phyloP scores from a whole-genome alignment of 2,888 invertebrate species.

The Protonemura montana region DNA sequence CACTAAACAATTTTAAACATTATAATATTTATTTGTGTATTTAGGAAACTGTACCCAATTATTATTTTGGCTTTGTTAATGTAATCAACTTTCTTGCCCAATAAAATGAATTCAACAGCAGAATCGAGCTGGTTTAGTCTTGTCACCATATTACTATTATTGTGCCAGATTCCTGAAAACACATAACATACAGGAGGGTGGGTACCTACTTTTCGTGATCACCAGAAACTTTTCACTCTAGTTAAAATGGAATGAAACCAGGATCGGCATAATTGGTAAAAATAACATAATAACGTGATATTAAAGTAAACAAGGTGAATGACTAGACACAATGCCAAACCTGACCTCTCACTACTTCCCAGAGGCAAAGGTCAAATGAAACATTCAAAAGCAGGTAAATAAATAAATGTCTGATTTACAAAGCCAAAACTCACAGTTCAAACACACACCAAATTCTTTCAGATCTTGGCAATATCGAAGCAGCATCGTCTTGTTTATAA shows the following conservation, averaged over 20 bases:
- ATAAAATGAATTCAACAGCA: background rate
- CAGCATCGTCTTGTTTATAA: background rate
- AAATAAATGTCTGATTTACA: background rate
- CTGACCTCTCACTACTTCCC: background rate
- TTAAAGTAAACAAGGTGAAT: conserved; percentile 13
- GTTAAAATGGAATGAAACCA: conserved; percentile 13
- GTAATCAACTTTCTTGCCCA: background rate
- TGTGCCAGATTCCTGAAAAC: background rate
- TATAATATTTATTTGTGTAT: background rate
- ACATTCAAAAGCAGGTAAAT: background rate
- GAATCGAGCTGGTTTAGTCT: background rate
- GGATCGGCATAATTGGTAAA: conserved; percentile 3
- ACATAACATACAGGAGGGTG: background rate
- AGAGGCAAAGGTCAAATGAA: background rate
- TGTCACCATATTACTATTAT: background rate
- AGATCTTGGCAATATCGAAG: conserved; percentile 12
- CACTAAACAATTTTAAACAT: conserved; percentile 2
- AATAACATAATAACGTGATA: background rate
- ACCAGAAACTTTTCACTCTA: background rate
- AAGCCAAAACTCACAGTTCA: background rate
- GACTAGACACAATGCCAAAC: background rate
- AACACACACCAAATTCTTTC: background rate
- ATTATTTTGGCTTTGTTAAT: background rate
- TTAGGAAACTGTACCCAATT: background rate
- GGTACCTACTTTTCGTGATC: background rate